Conservation (phyloP, 2,888 invertebrate genomes). For the Biston betularia region DNA sequence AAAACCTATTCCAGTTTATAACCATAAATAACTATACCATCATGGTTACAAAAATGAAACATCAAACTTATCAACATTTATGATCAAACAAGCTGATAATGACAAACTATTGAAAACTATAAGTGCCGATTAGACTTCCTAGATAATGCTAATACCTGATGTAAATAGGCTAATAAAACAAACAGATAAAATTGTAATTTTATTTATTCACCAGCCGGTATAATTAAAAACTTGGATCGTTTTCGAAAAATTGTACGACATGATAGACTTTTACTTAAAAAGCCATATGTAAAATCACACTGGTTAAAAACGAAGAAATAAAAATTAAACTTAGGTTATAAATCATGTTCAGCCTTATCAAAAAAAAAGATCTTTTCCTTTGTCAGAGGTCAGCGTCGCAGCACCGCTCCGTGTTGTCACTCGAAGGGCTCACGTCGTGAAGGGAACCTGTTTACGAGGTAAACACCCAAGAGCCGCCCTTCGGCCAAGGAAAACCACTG, state of each 20-base stretch:
- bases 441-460: slow-evolving; percentile 71
- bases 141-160: not conserved
- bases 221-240: slow-evolving; percentile 81
- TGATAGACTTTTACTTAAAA: slow-evolving; percentile 72
- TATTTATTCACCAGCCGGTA: slow-evolving; percentile 81
- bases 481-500: slow-evolving; percentile 76
- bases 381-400: slow-evolving; percentile 61
- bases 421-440: slow-evolving; percentile 76
- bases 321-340: slow-evolving; percentile 82
- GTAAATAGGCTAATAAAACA: slow-evolving; percentile 57
- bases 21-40: too few species aligned
- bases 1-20: too few species aligned
- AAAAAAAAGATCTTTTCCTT: slow-evolving; percentile 81
- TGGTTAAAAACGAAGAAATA: slow-evolving; percentile 77
- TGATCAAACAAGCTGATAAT: not conserved
- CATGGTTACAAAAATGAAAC: not conserved
- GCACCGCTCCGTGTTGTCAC: slow-evolving; percentile 63
- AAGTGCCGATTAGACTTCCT: not conserved
- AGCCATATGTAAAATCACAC: slow-evolving; percentile 72
- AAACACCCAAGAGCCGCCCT: slow-evolving; percentile 81
- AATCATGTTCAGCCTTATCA: slow-evolving; percentile 84
- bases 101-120: slow-evolving; percentile 10
- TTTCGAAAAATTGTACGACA: slow-evolving; percentile 81
- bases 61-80: not conserved
- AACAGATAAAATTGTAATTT: slow-evolving; percentile 74